Evolutionary conservation across 2,888 invertebrate species (phyloP), one percentile per base, ranked within the genome.

Genomic region (Elmis aenea): DNA sequence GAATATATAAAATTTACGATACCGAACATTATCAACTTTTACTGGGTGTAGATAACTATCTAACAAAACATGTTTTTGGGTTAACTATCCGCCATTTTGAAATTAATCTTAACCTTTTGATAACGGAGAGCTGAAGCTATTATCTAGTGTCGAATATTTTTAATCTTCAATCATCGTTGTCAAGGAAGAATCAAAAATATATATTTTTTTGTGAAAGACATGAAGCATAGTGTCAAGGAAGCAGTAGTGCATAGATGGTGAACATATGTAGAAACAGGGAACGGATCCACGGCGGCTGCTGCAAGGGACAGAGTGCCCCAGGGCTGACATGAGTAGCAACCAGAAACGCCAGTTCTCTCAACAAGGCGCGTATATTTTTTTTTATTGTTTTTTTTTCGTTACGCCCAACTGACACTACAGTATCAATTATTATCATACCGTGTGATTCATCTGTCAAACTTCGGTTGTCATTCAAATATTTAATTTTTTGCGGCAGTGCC

Each of bases 281-380:
- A 45, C 51, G 51, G 56, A 58, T 58, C 58, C 71, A 73, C 73
- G 75, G 76, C 74, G 75, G 76, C 75, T 74, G 72, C 73, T 74
- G 73, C 76, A 54, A 63, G 62, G 61, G 70, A 73, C 74, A 71
- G 62, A 68, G 74, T 65, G 74, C 73, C 73, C 73, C 72, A 73
- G 74, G 73, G 71, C 71, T 70, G 68, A 73, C 68, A 78, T 78
- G 79, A 78, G 76, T 70, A 73, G 75, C 67, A 78, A 77, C 71
- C 76, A 75, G 69, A 78, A 77, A 69, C 76, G 74, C 71, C 67
- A 74, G 69, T 56, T 71, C 70, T 65, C 74, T 64, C 74, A 71
- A 52, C 68, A 72, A 62, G 70, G 69, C 66, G 62, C 73, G 76
- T 77, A 76, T 76, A 76, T 76, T 76, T 77, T 76, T 76, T 77